phyloP scores from a whole-genome alignment of 2,888 invertebrate genomes.

The Caenorhabditis parvicauda region DNA sequence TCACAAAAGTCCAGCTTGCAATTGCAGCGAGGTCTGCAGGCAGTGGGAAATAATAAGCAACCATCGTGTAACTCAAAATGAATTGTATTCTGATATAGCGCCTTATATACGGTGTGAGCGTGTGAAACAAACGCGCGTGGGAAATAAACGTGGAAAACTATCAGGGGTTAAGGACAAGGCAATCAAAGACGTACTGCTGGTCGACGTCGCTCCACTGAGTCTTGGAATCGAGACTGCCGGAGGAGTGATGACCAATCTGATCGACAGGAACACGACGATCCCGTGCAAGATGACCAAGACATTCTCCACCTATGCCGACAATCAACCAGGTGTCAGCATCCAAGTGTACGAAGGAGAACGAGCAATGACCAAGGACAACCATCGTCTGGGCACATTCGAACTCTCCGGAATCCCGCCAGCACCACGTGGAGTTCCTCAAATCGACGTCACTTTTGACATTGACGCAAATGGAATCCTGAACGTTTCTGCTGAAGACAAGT shows the following conservation, averaged over 20 bases:
- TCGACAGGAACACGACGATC: constrained; percentile 71
- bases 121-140: no score
- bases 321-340: constrained; percentile 84
- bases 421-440: constrained; percentile 65
- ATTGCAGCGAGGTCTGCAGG: no score
- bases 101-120: no score
- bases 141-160: no score
- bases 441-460: constrained; percentile 66
- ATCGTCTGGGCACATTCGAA: constrained; percentile 61
- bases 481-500: constrained; percentile 57
- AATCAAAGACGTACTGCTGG: constrained; percentile 68
- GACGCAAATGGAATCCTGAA: constrained; percentile 63
- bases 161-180: constrained; percentile 30
- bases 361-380: constrained; percentile 66
- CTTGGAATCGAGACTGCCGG: constrained; percentile 86
- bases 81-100: no score
- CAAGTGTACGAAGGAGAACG: constrained; percentile 73
- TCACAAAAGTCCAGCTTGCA: no score
- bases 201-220: constrained; percentile 88
- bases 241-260: constrained; percentile 88
- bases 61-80: no score
- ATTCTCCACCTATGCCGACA: constrained; percentile 88
- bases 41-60: no score
- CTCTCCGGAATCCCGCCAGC: constrained; percentile 65
- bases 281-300: constrained; percentile 63